Evolutionary conservation across 2,797 vertebrate species (phyloP).

Genomic region (Thripadectes ignobilis): DNA sequence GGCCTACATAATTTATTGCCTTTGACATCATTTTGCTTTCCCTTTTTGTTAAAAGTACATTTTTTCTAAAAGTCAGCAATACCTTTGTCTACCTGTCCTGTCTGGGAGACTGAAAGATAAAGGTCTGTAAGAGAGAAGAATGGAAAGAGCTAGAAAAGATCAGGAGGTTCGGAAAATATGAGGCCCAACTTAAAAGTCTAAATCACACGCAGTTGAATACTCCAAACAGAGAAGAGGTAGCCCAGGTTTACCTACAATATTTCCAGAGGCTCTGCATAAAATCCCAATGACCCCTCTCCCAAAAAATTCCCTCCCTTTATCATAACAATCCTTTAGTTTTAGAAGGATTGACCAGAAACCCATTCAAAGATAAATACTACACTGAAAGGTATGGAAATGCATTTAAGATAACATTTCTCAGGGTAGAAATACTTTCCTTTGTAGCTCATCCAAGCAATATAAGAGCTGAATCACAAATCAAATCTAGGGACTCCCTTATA

Average conservation of each 20-base stretch:
- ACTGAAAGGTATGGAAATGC: not conserved
- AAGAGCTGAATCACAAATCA: slow-evolving; percentile 47
- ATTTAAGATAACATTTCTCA: not conserved
- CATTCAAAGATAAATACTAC: slow-evolving; percentile 24
- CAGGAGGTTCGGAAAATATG: slow-evolving; percentile 88
- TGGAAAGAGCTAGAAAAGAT: slow-evolving; percentile 98
- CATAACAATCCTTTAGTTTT: slow-evolving; percentile 5
- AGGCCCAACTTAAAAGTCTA: slow-evolving; percentile 88
- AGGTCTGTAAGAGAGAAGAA: slow-evolving; percentile 99
- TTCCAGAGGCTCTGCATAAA: slow-evolving; percentile 78
- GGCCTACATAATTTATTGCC: slow-evolving; percentile 86
- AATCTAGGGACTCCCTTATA: not conserved
- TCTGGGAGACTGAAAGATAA: slow-evolving; percentile 99
- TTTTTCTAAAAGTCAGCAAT: slow-evolving; percentile 89
- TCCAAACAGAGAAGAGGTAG: slow-evolving; percentile 58
- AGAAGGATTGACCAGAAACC: slow-evolving; percentile 3
- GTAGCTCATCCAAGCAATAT: not conserved
- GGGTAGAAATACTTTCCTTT: not conserved
- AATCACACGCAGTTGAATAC: slow-evolving; percentile 72
- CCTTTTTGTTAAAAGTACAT: slow-evolving; percentile 84
- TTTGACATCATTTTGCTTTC: slow-evolving; percentile 88
- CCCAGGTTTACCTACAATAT: slow-evolving; percentile 44
- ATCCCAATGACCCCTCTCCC: slow-evolving; percentile 67
- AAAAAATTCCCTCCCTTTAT: slow-evolving; percentile 41
- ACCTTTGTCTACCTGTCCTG: slow-evolving; percentile 99